phyloP scores from a whole-genome alignment of 2,888 invertebrate genomes.

The Mesorhabditis spiculigera region DNA sequence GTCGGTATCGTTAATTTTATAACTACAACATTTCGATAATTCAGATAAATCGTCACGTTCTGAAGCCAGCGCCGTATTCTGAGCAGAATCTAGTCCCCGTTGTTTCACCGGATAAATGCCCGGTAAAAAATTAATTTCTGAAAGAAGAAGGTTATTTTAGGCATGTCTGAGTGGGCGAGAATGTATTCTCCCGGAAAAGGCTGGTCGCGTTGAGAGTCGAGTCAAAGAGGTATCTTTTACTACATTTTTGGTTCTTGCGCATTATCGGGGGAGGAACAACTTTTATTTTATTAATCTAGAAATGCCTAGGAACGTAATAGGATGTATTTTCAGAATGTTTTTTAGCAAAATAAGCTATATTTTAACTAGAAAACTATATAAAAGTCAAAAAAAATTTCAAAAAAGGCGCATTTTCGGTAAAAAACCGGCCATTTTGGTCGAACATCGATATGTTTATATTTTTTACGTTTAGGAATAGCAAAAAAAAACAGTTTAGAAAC shows the following conservation, averaged over 20 bases:
- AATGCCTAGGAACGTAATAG: too few relatives aligned
- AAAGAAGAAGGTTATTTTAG: neutral
- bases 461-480: too few relatives aligned
- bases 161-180: neutral
- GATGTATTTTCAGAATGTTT: too few relatives aligned
- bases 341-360: too few relatives aligned
- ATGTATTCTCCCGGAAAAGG: neutral
- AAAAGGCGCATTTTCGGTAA: too few relatives aligned
- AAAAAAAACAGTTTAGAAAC: too few relatives aligned
- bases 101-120: slow-evolving; percentile 1
- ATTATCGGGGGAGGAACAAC: neutral
- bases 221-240: neutral
- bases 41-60: neutral
- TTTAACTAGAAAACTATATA: too few relatives aligned
- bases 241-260: neutral
- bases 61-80: neutral
- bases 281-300: too few relatives aligned
- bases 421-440: too few relatives aligned
- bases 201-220: neutral
- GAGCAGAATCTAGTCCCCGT: neutral
- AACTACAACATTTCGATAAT: neutral
- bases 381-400: too few relatives aligned
- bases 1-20: neutral
- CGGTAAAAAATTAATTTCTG: neutral
- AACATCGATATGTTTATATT: too few relatives aligned